phyloP scores from a whole-genome alignment of 2,113 vertebrate species.

The Pogona vitticeps region DNA sequence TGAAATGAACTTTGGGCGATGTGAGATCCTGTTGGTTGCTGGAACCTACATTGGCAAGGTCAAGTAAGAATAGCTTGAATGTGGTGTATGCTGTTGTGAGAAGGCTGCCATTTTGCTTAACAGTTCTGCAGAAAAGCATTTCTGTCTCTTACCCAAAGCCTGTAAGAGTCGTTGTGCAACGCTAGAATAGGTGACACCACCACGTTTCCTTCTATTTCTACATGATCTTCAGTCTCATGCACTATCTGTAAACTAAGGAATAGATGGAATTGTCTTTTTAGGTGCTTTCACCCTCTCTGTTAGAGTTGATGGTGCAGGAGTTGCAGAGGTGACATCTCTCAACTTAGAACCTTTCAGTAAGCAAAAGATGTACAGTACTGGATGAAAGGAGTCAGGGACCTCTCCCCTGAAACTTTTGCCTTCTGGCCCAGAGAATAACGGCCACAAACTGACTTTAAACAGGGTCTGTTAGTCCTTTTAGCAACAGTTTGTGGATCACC shows the following conservation, averaged over 20 bases:
- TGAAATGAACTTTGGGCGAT: constrained; percentile 41
- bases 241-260: neutral
- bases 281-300: neutral
- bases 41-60: constrained; percentile 57
- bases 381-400: neutral
- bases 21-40: constrained; percentile 47
- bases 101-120: constrained; percentile 46
- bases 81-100: constrained; percentile 46
- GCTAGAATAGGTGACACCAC: constrained; percentile 8
- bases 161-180: constrained; percentile 25
- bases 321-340: neutral
- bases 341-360: neutral
- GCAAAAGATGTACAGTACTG: too few species aligned
- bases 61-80: constrained; percentile 53
- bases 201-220: neutral
- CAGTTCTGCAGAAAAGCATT: constrained; percentile 43
- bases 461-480: neutral
- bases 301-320: neutral
- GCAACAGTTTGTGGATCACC: neutral
- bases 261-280: neutral
- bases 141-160: neutral
- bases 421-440: neutral
- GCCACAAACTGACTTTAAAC: neutral
- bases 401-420: neutral
- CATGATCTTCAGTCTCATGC: too few species aligned